Evolutionary conservation across 2,113 vertebrate genomes (phyloP), one percentile per base, ranked within the genome.

Genomic region (Triplophysa dalaica): DNA sequence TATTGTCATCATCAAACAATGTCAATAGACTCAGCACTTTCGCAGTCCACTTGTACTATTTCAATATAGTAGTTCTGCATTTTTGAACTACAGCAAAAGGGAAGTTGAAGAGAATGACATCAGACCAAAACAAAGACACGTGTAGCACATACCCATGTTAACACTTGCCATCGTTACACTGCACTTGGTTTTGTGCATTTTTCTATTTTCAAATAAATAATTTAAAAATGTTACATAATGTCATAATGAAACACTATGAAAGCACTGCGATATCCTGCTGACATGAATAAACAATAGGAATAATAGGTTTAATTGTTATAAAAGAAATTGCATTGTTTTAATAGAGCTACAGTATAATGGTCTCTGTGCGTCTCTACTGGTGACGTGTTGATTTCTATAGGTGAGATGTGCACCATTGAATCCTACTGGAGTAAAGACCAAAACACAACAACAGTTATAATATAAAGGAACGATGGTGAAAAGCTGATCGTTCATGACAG

Each of bases 111-210:
- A 66, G 8, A 11, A 41, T 26, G 17, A 52, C 16, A 16, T 24
- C 4, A 43, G 19, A 77, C 21, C 75, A 77, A 64, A 77, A 77
- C 75, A 77, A 12, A 70, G 60, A 81, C 10, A 78, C 82, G 75
- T 83, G 61, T 65, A 66, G 41, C 13, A 70, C 22, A 21, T 52
- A 24, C 26, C 70, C 65, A 82, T 56, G 65, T 56, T 45, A 38
- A 72, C 43, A 45, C 63, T 41, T 24, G 38, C 29, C 58, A 10
- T 73, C 29, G 45, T 10, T 68, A 8, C 2, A 41, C 54, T 14
- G 13, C n/a, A 56, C 8, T n/a, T 72, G 6, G n/a, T 8, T 8
- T 7, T 1, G 2, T 38, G 48, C 17, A n/a, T 56, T 38, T 70
- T 13, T 11, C 21, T 5, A 62, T 22, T 62, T 62, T 62, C 7